Percentiles rank a stretch among this genome's conserved stretches.
Evolutionary conservation across 2,113 vertebrate species (phyloP).

Genomic region (Melanerpes formicivorus): DNA sequence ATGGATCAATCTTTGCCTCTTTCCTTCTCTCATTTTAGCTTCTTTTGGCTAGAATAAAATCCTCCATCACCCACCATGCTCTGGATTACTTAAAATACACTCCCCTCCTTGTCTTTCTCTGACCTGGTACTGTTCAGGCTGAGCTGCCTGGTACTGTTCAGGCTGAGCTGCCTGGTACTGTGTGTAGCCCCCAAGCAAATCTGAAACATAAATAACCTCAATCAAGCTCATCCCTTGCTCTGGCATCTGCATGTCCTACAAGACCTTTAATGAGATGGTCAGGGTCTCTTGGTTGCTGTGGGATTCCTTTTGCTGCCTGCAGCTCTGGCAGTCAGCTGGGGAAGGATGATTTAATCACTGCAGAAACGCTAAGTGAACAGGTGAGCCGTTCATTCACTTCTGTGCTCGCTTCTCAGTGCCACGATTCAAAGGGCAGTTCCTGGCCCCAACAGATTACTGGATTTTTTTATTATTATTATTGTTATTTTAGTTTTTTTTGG

Average conservation of each 20-base stretch:
- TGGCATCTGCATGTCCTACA: not conserved
- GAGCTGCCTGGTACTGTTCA: not conserved
- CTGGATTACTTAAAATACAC: not conserved
- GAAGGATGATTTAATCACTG: constrained; percentile 21
- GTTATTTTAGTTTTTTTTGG: not conserved
- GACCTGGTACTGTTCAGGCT: not conserved
- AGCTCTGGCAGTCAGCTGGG: not conserved
- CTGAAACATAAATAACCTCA: not conserved
- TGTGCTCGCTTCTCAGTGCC: constrained; percentile 14
- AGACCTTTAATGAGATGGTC: not conserved
- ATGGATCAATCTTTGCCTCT: not conserved
- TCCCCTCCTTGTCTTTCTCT: not conserved
- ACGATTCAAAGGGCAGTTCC: constrained; percentile 46
- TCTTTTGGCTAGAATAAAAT: not conserved
- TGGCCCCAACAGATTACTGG: constrained; percentile 11
- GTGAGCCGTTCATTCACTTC: constrained; percentile 32
- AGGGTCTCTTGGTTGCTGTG: not conserved
- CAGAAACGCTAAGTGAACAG: not conserved
- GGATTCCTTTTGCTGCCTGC: not conserved
- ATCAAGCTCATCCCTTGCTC: not conserved
- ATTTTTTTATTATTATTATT: no score
- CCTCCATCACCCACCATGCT: not conserved
- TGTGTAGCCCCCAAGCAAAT: not conserved
- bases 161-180: not conserved
- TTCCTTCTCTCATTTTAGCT: not conserved